phyloP scores from a whole-genome alignment of 2,888 invertebrate species.

The Xylocampa areola region DNA sequence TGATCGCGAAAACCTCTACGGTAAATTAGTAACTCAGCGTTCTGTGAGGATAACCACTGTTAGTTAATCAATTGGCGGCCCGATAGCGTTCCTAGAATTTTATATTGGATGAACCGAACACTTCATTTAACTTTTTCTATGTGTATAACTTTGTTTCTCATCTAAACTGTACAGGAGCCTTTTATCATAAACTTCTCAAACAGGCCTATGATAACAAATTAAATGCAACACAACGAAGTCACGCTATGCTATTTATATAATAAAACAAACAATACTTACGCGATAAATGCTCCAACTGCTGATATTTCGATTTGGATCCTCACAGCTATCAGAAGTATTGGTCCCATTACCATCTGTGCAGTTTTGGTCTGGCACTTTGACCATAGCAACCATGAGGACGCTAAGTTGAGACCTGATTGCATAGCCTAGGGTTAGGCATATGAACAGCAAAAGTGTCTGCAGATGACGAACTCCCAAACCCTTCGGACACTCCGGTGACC shows the following conservation, averaged over 20 bases:
- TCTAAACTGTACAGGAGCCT: too few relatives aligned
- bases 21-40: too few relatives aligned
- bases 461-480: conserved; percentile 74
- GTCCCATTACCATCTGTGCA: conserved; percentile 26
- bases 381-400: conserved; percentile 80
- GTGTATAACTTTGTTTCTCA: too few relatives aligned
- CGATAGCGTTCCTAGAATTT: too few relatives aligned
- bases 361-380: conserved; percentile 35
- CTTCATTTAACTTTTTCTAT: too few relatives aligned
- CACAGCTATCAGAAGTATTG: conserved; percentile 21
- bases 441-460: conserved; percentile 72
- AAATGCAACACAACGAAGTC: neutral
- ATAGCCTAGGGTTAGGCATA: conserved; percentile 67
- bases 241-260: conserved; percentile 4
- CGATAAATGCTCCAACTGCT: conserved; percentile 64
- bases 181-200: neutral
- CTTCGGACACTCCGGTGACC: conserved; percentile 51
- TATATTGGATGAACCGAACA: too few relatives aligned
- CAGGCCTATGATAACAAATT: neutral
- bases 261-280: conserved; percentile 61
- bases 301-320: conserved; percentile 16
- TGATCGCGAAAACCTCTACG: too few relatives aligned
- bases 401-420: conserved; percentile 71
- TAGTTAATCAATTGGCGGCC: too few relatives aligned
- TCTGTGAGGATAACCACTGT: too few relatives aligned